These are phyloP conservation scores for Rhysida immarginata DNA, from an alignment of 1,140 invertebrate species.

Conservation along the genomic window DNA sequence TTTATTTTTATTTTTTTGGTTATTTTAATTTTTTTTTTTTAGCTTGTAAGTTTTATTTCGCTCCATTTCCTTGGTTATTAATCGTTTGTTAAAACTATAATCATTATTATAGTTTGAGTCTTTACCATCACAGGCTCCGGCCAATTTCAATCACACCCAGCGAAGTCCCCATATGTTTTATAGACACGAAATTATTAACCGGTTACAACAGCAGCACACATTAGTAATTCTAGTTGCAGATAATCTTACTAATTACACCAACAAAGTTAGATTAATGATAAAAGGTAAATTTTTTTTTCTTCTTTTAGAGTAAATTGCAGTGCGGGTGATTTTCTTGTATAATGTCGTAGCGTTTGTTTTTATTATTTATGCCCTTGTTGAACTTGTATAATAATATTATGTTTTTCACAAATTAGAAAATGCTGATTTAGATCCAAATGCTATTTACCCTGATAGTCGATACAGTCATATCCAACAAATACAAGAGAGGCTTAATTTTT, in stretches of 20 bases:
- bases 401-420: slow-evolving; percentile 35
- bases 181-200: slow-evolving; percentile 69
- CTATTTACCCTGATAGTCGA: slow-evolving; percentile 68
- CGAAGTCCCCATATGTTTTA: slow-evolving; percentile 32
- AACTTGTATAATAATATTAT: neutral
- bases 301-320: too few relatives aligned
- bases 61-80: too few relatives aligned
- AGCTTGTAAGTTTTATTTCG: too few relatives aligned
- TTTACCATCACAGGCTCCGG: slow-evolving; percentile 47
- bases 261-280: slow-evolving; percentile 53
- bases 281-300: too few relatives aligned
- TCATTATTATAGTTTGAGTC: too few relatives aligned
- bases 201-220: slow-evolving; percentile 78
- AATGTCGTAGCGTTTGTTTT: too few relatives aligned
- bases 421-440: slow-evolving; percentile 59
- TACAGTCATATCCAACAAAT: slow-evolving; percentile 88
- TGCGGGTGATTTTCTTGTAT: too few relatives aligned
- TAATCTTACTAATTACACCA: slow-evolving; percentile 83
- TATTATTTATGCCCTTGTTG: too few relatives aligned
- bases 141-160: slow-evolving; percentile 45
- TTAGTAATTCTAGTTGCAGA: slow-evolving; percentile 86
- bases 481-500: slow-evolving; percentile 83
- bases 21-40: too few relatives aligned
- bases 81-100: too few relatives aligned
- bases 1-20: too few relatives aligned